Conservation (phyloP, 1,140 invertebrate species). For the Bombus pyrosoma region DNA sequence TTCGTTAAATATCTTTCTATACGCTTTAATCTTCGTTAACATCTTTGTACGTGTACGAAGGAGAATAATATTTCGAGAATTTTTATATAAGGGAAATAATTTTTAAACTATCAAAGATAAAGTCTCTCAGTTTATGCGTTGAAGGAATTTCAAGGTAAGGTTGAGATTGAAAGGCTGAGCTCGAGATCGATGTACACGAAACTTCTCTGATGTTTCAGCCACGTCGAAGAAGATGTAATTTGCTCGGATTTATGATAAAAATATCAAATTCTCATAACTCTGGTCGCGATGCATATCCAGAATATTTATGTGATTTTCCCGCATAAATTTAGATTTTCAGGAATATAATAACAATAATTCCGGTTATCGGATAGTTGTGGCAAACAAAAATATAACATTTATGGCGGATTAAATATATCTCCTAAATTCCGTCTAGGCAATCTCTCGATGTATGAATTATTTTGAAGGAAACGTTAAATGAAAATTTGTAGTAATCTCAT, state of each 20-base stretch:
- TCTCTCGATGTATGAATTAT: too few relatives aligned
- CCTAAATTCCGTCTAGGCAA: too few relatives aligned
- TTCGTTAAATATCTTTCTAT: too few relatives aligned
- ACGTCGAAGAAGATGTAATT: neutral
- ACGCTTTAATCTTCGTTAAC: neutral
- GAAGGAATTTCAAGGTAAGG: neutral
- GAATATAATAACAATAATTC: neutral
- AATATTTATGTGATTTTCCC: neutral
- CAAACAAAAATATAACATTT: neutral
- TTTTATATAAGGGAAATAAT: neutral
- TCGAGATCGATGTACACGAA: fast-evolving
- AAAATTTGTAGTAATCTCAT: too few relatives aligned
- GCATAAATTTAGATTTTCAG: neutral
- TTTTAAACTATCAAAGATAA: too few relatives aligned
- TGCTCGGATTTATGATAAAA: neutral
- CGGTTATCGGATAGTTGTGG: neutral
- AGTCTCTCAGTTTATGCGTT: fast-evolving
- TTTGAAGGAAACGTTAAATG: too few relatives aligned
- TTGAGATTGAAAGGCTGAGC: neutral
- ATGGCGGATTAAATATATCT: too few relatives aligned
- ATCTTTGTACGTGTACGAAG: neutral
- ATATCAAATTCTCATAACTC: neutral
- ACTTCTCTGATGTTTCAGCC: neutral
- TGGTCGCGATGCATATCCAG: neutral
- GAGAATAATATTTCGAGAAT: neutral